Percentiles rank a stretch among this genome's conserved stretches.
Conservation (phyloP, 2,113 vertebrate genomes). For the Proterorhinus semilunaris region DNA sequence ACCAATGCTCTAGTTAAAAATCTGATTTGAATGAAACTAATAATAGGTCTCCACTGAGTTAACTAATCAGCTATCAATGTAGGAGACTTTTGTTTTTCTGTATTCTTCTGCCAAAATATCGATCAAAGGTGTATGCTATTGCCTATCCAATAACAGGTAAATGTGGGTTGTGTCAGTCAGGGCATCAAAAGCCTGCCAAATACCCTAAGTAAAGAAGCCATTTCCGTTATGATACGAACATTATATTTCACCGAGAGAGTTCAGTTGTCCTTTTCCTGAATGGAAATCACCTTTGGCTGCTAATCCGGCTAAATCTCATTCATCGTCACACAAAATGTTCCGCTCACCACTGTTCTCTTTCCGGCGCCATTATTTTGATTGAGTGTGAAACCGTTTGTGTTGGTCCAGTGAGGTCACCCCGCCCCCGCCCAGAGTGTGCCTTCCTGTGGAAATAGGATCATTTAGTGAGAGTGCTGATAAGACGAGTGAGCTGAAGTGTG, state of each 20-base stretch:
- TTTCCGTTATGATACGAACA: neutral
- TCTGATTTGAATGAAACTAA: neutral
- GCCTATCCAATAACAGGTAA: no score
- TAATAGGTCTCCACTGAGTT: neutral
- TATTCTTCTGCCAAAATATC: neutral
- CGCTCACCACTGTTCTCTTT: neutral
- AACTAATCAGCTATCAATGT: neutral
- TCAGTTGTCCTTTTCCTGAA: neutral
- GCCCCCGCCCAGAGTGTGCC: constrained; percentile 25
- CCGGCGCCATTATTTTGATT: constrained; percentile 6
- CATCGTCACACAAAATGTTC: constrained; percentile 11
- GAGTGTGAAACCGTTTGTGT: constrained; percentile 19
- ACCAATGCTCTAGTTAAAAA: neutral
- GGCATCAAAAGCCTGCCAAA: neutral
- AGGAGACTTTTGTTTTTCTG: neutral
- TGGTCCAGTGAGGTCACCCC: constrained; percentile 34
- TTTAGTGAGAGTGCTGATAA: constrained; percentile 52
- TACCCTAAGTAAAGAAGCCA: neutral
- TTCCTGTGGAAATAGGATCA: constrained; percentile 69
- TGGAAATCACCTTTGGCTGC: neutral
- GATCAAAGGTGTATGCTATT: no score
- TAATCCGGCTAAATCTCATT: constrained; percentile 14
- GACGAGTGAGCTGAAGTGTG: constrained; percentile 20
- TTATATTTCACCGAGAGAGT: constrained; percentile 12
- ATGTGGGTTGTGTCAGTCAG: no score